Conservation (phyloP, 2,888 invertebrate genomes). For the Artemia sinica region DNA sequence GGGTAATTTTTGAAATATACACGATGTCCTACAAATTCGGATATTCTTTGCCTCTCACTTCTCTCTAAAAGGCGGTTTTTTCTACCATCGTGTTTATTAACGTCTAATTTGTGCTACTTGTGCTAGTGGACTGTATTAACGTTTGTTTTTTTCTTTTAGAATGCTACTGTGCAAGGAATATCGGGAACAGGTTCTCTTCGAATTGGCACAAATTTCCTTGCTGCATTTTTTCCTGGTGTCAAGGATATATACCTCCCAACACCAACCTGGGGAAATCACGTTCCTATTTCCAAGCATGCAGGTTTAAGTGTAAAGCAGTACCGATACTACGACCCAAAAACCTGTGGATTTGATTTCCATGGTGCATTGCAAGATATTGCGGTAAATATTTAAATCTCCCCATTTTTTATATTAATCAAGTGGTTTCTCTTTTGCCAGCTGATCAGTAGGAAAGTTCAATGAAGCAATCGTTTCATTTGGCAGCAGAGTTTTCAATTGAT, state of each 20-base stretch:
- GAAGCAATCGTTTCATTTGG: too few relatives aligned
- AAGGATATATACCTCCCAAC: conserved; percentile 73
- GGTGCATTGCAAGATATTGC: conserved; percentile 74
- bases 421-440: not conserved
- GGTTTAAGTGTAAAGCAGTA: conserved; percentile 72
- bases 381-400: conserved; percentile 33
- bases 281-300: conserved; percentile 75
- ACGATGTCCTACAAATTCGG: too few relatives aligned
- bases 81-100: too few relatives aligned
- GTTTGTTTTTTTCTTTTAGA: conserved; percentile 35
- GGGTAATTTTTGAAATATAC: too few relatives aligned
- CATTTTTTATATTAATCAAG: too few relatives aligned
- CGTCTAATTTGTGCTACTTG: too few relatives aligned
- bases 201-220: conserved; percentile 72
- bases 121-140: too few relatives aligned
- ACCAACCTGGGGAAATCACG: conserved; percentile 98
- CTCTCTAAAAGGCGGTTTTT: too few relatives aligned
- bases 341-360: conserved; percentile 77
- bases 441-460: too few relatives aligned
- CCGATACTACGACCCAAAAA: conserved; percentile 80
- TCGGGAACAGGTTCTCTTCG: conserved; percentile 95
- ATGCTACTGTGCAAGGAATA: conserved; percentile 57
- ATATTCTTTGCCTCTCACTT: too few relatives aligned
- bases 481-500: too few relatives aligned
- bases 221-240: conserved; percentile 54